Evolutionary conservation across 2,113 vertebrate species (phyloP).

Genomic region (Tursiops truncatus): DNA sequence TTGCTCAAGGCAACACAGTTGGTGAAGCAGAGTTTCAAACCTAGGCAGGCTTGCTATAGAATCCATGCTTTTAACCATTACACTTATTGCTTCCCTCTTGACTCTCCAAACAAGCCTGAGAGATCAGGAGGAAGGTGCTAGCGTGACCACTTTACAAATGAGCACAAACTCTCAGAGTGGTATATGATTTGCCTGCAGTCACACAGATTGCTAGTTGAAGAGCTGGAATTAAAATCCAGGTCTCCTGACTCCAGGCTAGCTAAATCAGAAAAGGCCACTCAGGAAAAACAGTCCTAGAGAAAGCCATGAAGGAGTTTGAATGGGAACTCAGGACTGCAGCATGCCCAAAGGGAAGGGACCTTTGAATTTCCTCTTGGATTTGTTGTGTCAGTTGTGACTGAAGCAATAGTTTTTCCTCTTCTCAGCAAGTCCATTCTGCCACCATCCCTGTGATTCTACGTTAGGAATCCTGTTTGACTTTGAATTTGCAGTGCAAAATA

Average conservation of each 20-base stretch:
- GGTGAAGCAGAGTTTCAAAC: neutral
- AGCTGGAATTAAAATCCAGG: neutral
- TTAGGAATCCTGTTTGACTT: neutral
- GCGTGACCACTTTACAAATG: neutral
- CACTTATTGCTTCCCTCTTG: neutral
- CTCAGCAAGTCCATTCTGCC: neutral
- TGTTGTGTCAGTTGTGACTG: neutral
- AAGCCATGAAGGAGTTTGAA: neutral
- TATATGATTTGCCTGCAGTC: neutral
- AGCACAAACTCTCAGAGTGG: neutral
- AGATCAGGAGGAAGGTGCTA: neutral
- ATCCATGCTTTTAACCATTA: neutral
- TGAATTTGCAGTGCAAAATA: slow-evolving; percentile 27
- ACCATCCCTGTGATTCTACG: neutral
- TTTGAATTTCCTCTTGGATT: neutral
- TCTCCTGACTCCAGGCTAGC: neutral
- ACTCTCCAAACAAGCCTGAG: neutral
- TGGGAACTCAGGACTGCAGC: neutral
- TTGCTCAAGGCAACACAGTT: neutral
- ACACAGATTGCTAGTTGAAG: neutral
- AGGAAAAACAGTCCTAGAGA: neutral
- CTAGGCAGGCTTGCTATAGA: neutral
- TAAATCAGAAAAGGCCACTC: neutral
- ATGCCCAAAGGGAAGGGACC: neutral
- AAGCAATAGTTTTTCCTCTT: neutral